Percentiles rank a stretch among this genome's conserved stretches.
Evolutionary conservation across 2,113 vertebrate genomes (phyloP).

Genomic region (Fulmarus glacialis): DNA sequence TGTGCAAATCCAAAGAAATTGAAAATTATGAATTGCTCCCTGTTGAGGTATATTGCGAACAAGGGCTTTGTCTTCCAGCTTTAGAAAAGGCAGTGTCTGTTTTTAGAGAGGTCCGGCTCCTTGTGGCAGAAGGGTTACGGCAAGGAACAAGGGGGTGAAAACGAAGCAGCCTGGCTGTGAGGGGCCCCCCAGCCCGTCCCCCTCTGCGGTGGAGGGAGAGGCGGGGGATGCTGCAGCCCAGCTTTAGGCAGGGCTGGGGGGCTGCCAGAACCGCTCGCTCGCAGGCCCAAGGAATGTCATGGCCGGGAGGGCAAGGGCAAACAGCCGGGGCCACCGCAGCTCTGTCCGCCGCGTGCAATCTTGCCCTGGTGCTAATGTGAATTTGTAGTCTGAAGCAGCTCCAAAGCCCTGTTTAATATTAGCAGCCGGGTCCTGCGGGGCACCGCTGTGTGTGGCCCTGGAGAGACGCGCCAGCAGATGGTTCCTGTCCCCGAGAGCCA

Average conservation of each 20-base stretch:
- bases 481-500: neutral
- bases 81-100: neutral
- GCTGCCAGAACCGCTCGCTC: neutral
- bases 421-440: neutral
- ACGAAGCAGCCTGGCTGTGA: neutral
- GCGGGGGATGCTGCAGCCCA: neutral
- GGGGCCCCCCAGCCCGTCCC: accelerated
- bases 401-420: neutral
- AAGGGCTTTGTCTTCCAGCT: neutral
- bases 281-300: neutral
- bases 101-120: neutral
- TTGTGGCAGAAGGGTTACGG: neutral
- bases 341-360: neutral
- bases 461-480: neutral
- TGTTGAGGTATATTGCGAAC: neutral
- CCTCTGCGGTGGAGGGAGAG: neutral
- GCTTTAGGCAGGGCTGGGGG: neutral
- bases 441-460: neutral
- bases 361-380: neutral
- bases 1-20: conserved; percentile 10
- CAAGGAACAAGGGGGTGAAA: neutral
- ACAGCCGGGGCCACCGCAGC: accelerated
- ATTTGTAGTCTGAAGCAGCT: neutral
- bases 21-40: neutral
- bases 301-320: neutral